Conservation (phyloP, 1,140 invertebrate genomes). For the Microplitis mediator region DNA sequence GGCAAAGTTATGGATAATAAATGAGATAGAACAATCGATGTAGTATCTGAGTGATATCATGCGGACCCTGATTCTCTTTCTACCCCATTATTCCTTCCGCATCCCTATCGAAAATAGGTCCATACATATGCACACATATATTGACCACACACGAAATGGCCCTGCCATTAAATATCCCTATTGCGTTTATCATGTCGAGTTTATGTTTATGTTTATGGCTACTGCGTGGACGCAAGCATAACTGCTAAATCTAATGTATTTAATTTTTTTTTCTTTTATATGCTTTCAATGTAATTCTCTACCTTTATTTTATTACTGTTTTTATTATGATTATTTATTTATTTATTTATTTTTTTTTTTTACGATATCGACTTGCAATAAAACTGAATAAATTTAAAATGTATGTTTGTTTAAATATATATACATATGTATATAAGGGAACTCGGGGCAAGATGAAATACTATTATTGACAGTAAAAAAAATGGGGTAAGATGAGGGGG, state of each 20-base stretch:
- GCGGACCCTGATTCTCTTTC: neutral
- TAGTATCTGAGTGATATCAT: slow-evolving; percentile 27
- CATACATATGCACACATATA: slow-evolving; percentile 1
- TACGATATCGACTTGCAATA: too few relatives aligned
- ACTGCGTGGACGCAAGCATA: slow-evolving; percentile 20
- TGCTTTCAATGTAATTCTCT: neutral
- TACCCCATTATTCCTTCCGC: slow-evolving; percentile 8
- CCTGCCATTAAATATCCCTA: slow-evolving; percentile 43
- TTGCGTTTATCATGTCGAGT: slow-evolving; percentile 44
- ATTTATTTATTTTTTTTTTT: too few relatives aligned
- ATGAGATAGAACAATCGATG: slow-evolving; percentile 37
- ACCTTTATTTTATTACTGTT: neutral
- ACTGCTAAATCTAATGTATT: neutral
- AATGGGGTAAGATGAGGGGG: too few relatives aligned
- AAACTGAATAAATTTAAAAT: too few relatives aligned
- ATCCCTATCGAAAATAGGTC: slow-evolving; percentile 28
- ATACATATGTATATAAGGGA: too few relatives aligned
- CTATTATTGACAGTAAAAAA: too few relatives aligned
- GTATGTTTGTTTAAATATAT: too few relatives aligned
- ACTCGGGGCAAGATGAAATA: too few relatives aligned
- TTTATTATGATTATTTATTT: too few relatives aligned
- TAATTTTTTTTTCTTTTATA: neutral
- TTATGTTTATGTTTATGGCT: slow-evolving; percentile 45
- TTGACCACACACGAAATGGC: slow-evolving; percentile 35
- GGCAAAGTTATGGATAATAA: slow-evolving; percentile 32